phyloP scores from a whole-genome alignment of 2,888 invertebrate species.

The Altica lythri region DNA sequence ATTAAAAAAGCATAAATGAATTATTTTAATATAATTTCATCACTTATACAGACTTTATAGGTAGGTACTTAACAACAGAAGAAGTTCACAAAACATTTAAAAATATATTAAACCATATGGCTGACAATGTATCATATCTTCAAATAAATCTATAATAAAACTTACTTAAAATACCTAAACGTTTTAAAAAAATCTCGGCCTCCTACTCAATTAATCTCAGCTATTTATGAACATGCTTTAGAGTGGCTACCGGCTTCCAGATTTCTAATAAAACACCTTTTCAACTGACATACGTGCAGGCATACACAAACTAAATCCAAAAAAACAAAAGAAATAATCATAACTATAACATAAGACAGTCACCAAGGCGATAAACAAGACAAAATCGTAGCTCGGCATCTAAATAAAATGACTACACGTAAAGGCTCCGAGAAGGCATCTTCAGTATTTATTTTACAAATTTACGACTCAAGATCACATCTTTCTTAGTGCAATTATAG shows the following conservation, averaged over 20 bases:
- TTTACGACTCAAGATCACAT: constrained; percentile 57
- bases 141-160: too few relatives aligned
- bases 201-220: not conserved
- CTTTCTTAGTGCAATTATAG: constrained; percentile 56
- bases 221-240: not conserved
- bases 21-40: too few relatives aligned
- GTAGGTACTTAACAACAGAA: too few relatives aligned
- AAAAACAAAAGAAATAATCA: constrained; percentile 38
- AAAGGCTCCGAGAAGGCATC: constrained; percentile 33
- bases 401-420: constrained; percentile 41
- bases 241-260: constrained; percentile 29
- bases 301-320: constrained; percentile 10
- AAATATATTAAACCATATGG: too few relatives aligned
- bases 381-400: constrained; percentile 53
- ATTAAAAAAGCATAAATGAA: too few relatives aligned
- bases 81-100: too few relatives aligned
- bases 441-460: constrained; percentile 58
- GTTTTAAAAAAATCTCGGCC: not conserved
- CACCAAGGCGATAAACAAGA: constrained; percentile 56
- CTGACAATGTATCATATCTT: too few relatives aligned
- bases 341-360: constrained; percentile 51
- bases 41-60: too few relatives aligned
- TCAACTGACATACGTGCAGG: not conserved
- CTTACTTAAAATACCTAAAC: too few relatives aligned
- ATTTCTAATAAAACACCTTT: constrained; percentile 6